Conservation (phyloP, 2,888 invertebrate genomes). For the Cryptocephalus moraei region DNA sequence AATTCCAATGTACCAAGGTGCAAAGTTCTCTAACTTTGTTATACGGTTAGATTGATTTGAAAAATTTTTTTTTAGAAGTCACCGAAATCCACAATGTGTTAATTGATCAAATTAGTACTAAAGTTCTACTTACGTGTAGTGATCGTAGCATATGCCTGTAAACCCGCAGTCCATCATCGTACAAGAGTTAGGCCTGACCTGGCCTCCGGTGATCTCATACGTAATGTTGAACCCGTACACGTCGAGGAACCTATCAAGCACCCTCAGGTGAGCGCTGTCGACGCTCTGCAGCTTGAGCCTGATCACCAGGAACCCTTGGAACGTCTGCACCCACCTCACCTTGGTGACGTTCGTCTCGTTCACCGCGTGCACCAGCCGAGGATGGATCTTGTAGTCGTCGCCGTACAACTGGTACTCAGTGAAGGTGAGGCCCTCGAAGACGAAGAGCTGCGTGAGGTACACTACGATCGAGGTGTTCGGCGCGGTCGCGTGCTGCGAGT, state of each 20-base stretch:
- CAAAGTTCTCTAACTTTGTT: no score
- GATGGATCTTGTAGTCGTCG: constrained; percentile 31
- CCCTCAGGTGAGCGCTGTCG: constrained; percentile 75
- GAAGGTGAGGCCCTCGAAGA: constrained; percentile 49
- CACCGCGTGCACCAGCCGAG: constrained; percentile 54
- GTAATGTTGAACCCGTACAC: constrained; percentile 91
- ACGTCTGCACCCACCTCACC: constrained; percentile 50
- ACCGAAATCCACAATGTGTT: no score
- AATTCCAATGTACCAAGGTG: no score
- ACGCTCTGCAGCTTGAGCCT: constrained; percentile 61
- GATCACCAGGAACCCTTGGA: constrained; percentile 67
- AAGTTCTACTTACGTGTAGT: constrained; percentile 57
- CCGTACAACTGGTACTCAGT: constrained; percentile 29
- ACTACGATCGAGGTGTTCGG: constrained; percentile 65
- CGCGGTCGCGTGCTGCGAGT: constrained; percentile 48
- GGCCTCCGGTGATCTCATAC: constrained; percentile 62
- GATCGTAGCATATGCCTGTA: constrained; percentile 73
- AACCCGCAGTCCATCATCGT: constrained; percentile 74
- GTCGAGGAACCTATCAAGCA: constrained; percentile 67
- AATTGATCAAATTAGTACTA: no score
- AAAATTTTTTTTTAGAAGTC: no score
- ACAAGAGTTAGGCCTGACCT: constrained; percentile 52
- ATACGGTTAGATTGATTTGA: no score
- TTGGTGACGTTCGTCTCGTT: constrained; percentile 61
- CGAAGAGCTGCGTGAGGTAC: constrained; percentile 82